Base-by-base conservation (phyloP, 2,797 vertebrate genomes). In the Neostethus bicornis region DNA sequence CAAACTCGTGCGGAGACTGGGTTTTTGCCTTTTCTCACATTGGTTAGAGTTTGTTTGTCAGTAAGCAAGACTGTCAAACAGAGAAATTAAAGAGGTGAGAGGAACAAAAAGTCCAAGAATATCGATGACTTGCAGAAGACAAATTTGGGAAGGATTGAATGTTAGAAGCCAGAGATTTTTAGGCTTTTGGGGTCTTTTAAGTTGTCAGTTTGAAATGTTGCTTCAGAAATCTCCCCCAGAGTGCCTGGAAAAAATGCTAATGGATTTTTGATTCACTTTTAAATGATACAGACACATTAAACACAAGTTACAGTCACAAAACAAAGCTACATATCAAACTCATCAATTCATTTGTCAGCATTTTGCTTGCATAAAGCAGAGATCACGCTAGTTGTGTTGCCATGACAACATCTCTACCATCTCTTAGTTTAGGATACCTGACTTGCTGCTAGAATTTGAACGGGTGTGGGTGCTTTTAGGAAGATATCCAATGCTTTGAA, bases 401-500 rank as follows among this genome's bases (percentile, higher is more conserved):
- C 34, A 23, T 24, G 21, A 32, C 50, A 21, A 20, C n/a, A 48
- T 63, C 52, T 2, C 63, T 60, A 49, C 37, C 53, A 46, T 55
- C 25, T 45, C 63, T 45, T 35, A 43, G 26, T 16, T 2, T 3
- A 51, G 13, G 21, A 32, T 9, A n/a, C 50, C 20, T 31, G 54
- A 32, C 23, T 41, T 39, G 26, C 52, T 39, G 26, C 47, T 56
- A 53, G 61, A 73, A 63, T 79, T 75, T 63, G 49, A 65, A 63
- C 66, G 84, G 80, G 84, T 79, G 81, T 69, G 80, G 79, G 34
- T 42, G 38, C 11, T 19, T 63, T 67, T 38, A 17, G 55, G 49
- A 68, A 43, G 41, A 48, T 60, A 46, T 73, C 50, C 65, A 59
- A 54, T 51, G 44, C 51, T 38, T 70, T 59, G 35, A 17, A 23